phyloP scores from a whole-genome alignment of 1,140 invertebrate species.

The Drosophila nikananu region DNA sequence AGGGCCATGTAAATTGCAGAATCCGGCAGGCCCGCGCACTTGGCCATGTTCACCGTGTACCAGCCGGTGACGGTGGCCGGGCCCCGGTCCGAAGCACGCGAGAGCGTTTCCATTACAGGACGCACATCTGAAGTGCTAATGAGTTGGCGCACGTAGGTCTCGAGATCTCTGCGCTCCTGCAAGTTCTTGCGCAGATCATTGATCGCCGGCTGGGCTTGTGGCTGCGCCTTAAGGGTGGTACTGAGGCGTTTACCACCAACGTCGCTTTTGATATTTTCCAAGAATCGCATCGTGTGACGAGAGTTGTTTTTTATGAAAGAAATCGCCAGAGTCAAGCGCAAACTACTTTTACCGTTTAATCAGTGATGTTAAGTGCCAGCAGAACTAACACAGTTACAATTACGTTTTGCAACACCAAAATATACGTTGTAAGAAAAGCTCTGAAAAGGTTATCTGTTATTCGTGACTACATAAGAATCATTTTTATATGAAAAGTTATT shows the following conservation, averaged over 20 bases:
- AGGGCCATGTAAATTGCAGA: slow-evolving; percentile 30
- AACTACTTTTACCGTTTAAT: slow-evolving; percentile 17
- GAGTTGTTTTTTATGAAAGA: background rate
- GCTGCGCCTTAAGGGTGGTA: slow-evolving; percentile 11
- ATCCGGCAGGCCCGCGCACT: slow-evolving; percentile 27
- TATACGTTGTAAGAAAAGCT: background rate
- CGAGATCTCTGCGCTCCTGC: background rate
- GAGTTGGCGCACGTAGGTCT: background rate
- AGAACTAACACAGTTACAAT: background rate
- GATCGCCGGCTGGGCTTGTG: background rate
- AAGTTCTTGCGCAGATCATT: slow-evolving; percentile 23
- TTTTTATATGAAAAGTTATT: no score
- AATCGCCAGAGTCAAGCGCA: no score
- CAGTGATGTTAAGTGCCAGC: background rate
- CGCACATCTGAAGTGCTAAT: background rate
- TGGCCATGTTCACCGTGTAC: slow-evolving; percentile 40
- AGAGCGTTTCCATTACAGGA: slow-evolving; percentile 18
- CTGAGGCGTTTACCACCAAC: background rate
- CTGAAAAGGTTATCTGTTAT: background rate
- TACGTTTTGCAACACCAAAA: slow-evolving; percentile 17
- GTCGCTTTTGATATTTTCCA: background rate
- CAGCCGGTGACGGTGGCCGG: slow-evolving; percentile 36
- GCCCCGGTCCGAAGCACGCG: background rate
- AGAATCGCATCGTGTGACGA: background rate
- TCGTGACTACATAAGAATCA: no score